Conservation (phyloP, 2,113 vertebrate species). For the Chionodraco myersi region DNA sequence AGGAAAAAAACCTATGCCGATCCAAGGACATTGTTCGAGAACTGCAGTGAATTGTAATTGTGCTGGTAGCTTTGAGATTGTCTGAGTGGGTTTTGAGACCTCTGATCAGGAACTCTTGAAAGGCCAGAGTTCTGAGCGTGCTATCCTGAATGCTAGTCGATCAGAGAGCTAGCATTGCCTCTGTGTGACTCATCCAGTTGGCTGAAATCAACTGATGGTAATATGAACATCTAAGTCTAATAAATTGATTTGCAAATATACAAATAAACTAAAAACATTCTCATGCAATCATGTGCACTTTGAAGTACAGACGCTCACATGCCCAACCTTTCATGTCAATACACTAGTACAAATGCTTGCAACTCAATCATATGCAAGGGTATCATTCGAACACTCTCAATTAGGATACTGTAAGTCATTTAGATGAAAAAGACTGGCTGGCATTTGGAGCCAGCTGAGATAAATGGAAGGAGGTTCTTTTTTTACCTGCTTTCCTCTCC, state of each 20-base stretch:
- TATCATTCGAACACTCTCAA: constrained; percentile 21
- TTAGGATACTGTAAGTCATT: constrained; percentile 27
- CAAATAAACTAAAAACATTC: constrained; percentile 11
- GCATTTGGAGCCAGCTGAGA: constrained; percentile 35
- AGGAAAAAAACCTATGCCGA: background rate
- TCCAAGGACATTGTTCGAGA: constrained; percentile 10
- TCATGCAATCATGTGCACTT: background rate
- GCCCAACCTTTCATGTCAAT: background rate
- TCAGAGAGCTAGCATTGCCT: constrained; percentile 13
- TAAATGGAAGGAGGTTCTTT: constrained; percentile 31
- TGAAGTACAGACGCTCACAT: background rate
- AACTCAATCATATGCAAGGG: constrained; percentile 16
- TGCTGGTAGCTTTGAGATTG: constrained; percentile 49
- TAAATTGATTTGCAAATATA: constrained; percentile 26
- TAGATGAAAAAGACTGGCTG: constrained; percentile 25
- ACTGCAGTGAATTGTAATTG: constrained; percentile 32
- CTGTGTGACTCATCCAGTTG: constrained; percentile 41
- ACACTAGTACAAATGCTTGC: background rate
- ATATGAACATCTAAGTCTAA: constrained; percentile 20
- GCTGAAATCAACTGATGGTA: constrained; percentile 37
- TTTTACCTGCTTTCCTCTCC: constrained; percentile 89
- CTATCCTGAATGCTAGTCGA: constrained; percentile 41
- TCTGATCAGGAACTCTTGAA: constrained; percentile 60
- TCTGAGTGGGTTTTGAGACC: constrained; percentile 47
- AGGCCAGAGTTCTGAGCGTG: constrained; percentile 29